Evolutionary conservation across 2,113 vertebrate genomes (phyloP), one percentile per base, ranked within the genome.

Genomic region (Rhea pennata): DNA sequence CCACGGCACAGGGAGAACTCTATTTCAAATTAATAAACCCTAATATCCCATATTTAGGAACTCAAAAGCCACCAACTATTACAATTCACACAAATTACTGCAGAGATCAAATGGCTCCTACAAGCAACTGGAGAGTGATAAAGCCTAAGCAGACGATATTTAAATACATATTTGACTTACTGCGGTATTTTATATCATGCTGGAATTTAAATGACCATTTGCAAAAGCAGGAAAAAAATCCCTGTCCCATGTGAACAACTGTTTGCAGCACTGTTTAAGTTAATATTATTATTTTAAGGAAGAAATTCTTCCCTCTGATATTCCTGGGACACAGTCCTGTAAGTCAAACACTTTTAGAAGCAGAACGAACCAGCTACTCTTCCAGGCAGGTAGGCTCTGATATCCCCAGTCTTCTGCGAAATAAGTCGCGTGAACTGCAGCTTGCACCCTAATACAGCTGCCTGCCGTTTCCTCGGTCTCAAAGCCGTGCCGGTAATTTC

Each of bases 141-240:
- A 97, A 96, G 95, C 87, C 84, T 94, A 96, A 96, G 92, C 94
- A 89, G 90, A 82, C 73, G 91, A 85, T 93, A 97, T 95, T 95
- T 95, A 96, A 96, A 95, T 94, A 97, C 94, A 92, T 91, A 91
- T 56, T 46, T 96, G 95, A 94, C 96, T 95, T 91, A 96, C 12
- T 22, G 89, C 61, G 50, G 87, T 39, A 66, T 92, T 95, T 93
- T 91, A 85, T 54, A 74, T 77, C 91, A 51, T 39, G 75, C 88
- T 86, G 59, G 91, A 93, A 93, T 80, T 91, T 84, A 95, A 80
- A 91, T 81, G 82, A 87, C 74, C 76, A 90, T 96, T 96, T 94
- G 85, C 89, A 91, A 89, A 91, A 59, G 33, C 84, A 59, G 71
- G 67, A 5, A 29, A 95, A 87, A 92, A 95, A 92, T 79, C 23